Base-by-base conservation (phyloP, 1,140 invertebrate genomes). In the Dufourea novaeangliae region DNA sequence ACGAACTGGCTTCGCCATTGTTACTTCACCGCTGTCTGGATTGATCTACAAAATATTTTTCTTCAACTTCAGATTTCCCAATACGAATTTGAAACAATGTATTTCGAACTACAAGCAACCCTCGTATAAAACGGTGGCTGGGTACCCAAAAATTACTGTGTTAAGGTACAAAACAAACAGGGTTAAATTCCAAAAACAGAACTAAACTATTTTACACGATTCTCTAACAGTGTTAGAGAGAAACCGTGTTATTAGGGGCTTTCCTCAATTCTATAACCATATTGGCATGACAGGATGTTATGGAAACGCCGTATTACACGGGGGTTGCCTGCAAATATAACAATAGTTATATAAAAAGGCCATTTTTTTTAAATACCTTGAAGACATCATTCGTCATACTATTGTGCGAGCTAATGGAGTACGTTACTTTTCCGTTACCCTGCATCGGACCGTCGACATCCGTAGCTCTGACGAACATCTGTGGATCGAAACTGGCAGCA, bases 381-480 rank as follows among this genome's bases (percentile, higher is more conserved):
- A 92, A 92, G 46, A 93, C 91, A 70, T 86, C 81, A 5, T 91
- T 82, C 1, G 93, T 93, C 64, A 95, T 94, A 76, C 95, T 95
- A 78, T 96, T 96, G 46, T 95, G 94, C 0, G 94, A 94, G n/a
- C 94, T 92, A 7, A 97, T 93, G 0, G 94, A 93, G 79, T 97
- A 97, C 20, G 89, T 93, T 0, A 97, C 91, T 73, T 92, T 93
- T 0, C 95, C 95, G 62, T 95, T 95, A 0, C 95, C 95, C 89
- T 96, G 95, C 7, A 89, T 92, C 0, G 94, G 94, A 0, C 96
- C 96, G 89, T 97, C 96, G 6, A 91, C 90, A 87, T 97, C 96
- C 5, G 93, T 94, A 1, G 96, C 96, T 90, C 95, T 93, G 7
- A 97, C 93, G 75, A 96, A 94, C 71, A 97, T 93, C 73, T 96